These are phyloP conservation scores for Ischnura elegans DNA, from an alignment of 2,888 invertebrate genomes.

Conservation along the genomic window DNA sequence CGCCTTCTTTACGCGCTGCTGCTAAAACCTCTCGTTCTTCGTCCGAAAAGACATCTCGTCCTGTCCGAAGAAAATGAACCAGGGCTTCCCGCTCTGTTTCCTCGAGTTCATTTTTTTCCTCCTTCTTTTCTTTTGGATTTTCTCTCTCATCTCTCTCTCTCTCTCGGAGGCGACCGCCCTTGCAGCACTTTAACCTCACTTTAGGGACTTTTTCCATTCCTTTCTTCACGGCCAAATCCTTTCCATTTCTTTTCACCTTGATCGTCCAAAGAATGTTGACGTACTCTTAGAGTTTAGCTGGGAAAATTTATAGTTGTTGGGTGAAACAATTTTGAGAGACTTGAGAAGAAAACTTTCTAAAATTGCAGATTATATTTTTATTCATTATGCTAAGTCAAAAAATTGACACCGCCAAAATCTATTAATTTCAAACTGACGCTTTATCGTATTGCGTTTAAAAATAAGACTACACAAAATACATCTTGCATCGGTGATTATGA, in stretches of 20 bases:
- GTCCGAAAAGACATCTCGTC: neutral
- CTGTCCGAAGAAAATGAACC: constrained; percentile 1
- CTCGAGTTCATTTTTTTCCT: neutral
- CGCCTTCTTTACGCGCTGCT: neutral
- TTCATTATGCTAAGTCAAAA: no score
- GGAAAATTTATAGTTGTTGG: neutral
- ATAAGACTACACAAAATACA: no score
- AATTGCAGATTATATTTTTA: no score
- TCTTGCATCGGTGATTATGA: no score
- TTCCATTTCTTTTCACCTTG: constrained; percentile 9
- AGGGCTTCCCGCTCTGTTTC: neutral
- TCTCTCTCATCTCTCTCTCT: no score
- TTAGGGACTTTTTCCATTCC: neutral
- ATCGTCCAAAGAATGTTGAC: neutral
- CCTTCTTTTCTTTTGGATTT: neutral
- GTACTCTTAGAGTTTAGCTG: neutral
- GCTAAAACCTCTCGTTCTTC: constrained; percentile 17
- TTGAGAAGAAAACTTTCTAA: no score
- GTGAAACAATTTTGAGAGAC: no score
- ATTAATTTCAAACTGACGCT: no score
- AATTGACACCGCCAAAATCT: no score
- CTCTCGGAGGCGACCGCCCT: neutral
- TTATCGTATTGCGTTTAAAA: no score
- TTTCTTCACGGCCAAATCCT: neutral
- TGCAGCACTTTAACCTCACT: neutral